Evolutionary conservation across 2,797 vertebrate species (phyloP).

Genomic region (Microctenopoma stevenorrisi): DNA sequence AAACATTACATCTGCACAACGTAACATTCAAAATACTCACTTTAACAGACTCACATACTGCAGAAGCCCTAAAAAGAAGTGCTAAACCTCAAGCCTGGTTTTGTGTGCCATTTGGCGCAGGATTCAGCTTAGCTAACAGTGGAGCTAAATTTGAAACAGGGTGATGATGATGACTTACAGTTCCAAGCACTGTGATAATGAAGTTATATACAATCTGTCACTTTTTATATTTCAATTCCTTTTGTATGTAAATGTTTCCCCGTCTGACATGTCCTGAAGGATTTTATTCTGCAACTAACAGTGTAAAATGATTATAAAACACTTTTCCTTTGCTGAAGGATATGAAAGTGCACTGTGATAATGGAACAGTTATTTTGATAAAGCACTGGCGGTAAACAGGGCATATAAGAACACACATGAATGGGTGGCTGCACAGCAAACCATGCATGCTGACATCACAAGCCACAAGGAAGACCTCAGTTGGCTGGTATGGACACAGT

Average conservation of each 20-base stretch:
- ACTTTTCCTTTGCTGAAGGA: slow-evolving; percentile 43
- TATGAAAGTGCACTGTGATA: slow-evolving; percentile 58
- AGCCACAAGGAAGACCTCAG: slow-evolving; percentile 36
- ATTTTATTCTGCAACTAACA: slow-evolving; percentile 17
- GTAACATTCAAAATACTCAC: background rate
- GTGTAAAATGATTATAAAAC: slow-evolving; percentile 27
- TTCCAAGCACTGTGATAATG: background rate
- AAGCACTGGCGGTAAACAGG: slow-evolving; percentile 56
- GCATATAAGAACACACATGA: slow-evolving; percentile 67
- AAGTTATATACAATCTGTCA: background rate
- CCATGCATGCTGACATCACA: slow-evolving; percentile 69
- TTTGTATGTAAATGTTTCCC: slow-evolving; percentile 13
- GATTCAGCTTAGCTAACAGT: slow-evolving; percentile 9
- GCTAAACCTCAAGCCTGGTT: background rate
- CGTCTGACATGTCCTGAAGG: slow-evolving; percentile 27
- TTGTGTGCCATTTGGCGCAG: slow-evolving; percentile 15
- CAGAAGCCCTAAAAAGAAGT: background rate
- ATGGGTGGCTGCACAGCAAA: slow-evolving; percentile 66
- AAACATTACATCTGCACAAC: too few species aligned
- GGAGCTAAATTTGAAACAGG: slow-evolving; percentile 8
- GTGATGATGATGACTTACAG: background rate
- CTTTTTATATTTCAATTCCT: slow-evolving; percentile 4
- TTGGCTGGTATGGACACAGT: slow-evolving; percentile 57
- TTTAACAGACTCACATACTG: background rate
- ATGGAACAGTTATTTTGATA: slow-evolving; percentile 62